Evolutionary conservation across 1,140 invertebrate species (phyloP), one percentile per base, ranked within the genome.

Genomic region (Manduca sexta): DNA sequence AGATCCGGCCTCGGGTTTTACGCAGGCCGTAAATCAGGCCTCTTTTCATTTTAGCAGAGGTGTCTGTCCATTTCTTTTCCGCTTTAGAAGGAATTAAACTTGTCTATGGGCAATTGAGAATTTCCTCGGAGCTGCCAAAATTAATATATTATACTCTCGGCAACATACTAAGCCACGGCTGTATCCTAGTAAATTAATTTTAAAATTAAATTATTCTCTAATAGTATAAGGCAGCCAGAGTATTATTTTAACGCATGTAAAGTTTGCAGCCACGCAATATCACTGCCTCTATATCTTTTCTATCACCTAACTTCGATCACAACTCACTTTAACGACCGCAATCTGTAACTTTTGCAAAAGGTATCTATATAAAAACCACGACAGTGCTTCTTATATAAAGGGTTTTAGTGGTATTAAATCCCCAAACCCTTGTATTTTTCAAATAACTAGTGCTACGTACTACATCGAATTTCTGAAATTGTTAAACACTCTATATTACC

Each of bases 1-100:
- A 82, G 75, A 76, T 65, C 67, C 66, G 50, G 53, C 52, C 56
- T 65, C 60, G 52, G 58, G 61, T 62, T 79, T 74, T 69, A 79
- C 71, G 74, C 59, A 58, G 56, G 69, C 52, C 66, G 62, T 82
- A 82, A 84, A 84, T 82, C 79, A 82, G 62, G 74, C 56, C 68
- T 68, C 74, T 64, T 82, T 82, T 83, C 70, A 82, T 84, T 84
- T 83, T 65, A 69, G 72, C 69, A 63, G 66, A 69, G 72, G 64
- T 69, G 67, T 68, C 64, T 62, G 68, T 65, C 70, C 74, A 78
- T 81, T 82, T 81, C 72, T 81, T 81, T 77, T 61, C 59, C 61
- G 48, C 53, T 60, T 35, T 45, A 44, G 45, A 55, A 71, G 59
- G 58, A 77, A 79, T 77, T 77, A 79, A 74, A 73, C 49, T 58